These are phyloP conservation scores for Conus canariensis DNA, from an alignment of 2,888 invertebrate genomes.

Conservation along the genomic window DNA sequence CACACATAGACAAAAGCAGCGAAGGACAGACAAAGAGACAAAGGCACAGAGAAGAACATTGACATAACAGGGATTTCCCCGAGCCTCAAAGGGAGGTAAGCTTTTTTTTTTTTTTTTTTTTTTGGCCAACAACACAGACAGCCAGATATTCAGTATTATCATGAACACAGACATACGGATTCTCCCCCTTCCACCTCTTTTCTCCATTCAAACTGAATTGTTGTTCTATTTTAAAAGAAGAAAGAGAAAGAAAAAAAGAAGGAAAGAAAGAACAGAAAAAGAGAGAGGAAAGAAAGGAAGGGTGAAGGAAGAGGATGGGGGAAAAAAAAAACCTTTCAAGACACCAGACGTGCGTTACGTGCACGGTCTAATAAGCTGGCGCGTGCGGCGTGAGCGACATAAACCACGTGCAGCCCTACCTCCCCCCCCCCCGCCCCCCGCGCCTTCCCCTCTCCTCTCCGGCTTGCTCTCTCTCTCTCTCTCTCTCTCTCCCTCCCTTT, in stretches of 20 bases:
- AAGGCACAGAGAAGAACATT: not conserved
- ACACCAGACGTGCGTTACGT: slow-evolving; percentile 29
- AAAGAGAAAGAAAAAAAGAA: not conserved
- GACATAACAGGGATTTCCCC: not conserved
- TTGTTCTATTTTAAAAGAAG: not conserved
- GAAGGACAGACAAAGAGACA: not conserved
- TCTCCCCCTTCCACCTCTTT: not conserved
- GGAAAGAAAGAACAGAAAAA: not conserved
- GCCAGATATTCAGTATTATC: not conserved
- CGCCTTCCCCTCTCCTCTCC: not conserved
- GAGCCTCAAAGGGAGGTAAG: too few species aligned
- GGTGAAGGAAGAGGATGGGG: not conserved
- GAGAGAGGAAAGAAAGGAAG: not conserved
- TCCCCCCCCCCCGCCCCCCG: not conserved
- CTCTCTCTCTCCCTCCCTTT: not conserved
- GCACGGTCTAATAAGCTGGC: slow-evolving; percentile 28
- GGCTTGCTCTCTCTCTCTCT: not conserved
- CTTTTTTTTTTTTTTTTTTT: too few species aligned
- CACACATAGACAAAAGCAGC: not conserved
- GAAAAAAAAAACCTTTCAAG: slow-evolving; percentile 7
- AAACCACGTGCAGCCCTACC: slow-evolving; percentile 1
- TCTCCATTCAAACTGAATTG: not conserved
- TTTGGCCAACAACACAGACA: too few species aligned
- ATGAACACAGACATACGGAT: slow-evolving; percentile 2
- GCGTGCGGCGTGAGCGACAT: slow-evolving; percentile 29